Conservation (phyloP, 1,140 invertebrate genomes). For the Halictus rubicundus region DNA sequence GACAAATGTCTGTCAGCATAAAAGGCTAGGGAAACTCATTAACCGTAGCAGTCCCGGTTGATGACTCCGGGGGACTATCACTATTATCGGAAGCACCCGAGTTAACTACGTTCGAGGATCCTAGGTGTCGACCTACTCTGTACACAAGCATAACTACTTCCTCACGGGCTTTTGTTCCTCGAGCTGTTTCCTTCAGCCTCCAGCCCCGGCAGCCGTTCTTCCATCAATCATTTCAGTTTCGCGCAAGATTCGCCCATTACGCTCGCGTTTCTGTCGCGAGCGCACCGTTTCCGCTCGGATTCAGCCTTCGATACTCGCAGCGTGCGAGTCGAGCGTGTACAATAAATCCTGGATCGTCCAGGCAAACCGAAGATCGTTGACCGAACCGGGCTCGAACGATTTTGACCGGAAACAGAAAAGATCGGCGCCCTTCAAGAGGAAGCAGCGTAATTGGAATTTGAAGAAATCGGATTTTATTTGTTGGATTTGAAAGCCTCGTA, state of each 20-base stretch:
- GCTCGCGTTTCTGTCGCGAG: slow-evolving; percentile 31
- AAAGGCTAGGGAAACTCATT: slow-evolving; percentile 56
- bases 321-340: not conserved
- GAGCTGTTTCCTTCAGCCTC: slow-evolving; percentile 36
- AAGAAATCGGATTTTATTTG: no score
- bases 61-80: slow-evolving; percentile 54
- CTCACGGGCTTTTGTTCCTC: slow-evolving; percentile 56
- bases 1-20: slow-evolving; percentile 47
- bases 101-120: slow-evolving; percentile 53
- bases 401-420: no score
- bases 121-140: slow-evolving; percentile 41
- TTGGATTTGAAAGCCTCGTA: no score
- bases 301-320: slow-evolving; percentile 30
- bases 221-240: slow-evolving; percentile 68
- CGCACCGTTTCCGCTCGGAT: slow-evolving; percentile 13
- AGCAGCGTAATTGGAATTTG: no score
- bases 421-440: no score
- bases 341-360: no score
- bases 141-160: slow-evolving; percentile 60
- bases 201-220: slow-evolving; percentile 28
- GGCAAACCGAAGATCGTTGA: no score
- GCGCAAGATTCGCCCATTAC: slow-evolving; percentile 63
- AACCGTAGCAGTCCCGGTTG: slow-evolving; percentile 34
- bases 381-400: no score
- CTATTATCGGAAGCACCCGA: slow-evolving; percentile 57